A percentile compares a stretch with the other conserved stretches of the same genome.
These are phyloP conservation scores for Parauchenoglanis punctatus DNA, from an alignment of 2,797 vertebrate genomes.

Conservation along the genomic window DNA sequence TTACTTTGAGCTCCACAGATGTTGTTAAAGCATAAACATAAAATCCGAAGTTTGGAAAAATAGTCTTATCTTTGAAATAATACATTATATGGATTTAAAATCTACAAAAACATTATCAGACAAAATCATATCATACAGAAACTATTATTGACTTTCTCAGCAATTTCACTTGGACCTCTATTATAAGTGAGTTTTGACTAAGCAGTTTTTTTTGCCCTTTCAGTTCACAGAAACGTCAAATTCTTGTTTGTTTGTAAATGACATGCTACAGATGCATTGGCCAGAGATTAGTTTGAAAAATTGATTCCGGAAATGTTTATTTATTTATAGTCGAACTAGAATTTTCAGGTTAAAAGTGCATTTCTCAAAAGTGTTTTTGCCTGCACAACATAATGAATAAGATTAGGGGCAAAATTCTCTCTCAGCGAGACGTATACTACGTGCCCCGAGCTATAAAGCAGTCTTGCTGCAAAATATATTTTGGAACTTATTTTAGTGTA, in stretches of 20 bases:
- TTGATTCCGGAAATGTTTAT: neutral
- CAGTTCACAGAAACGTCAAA: neutral
- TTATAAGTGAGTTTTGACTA: neutral
- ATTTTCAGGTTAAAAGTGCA: neutral
- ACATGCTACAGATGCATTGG: neutral
- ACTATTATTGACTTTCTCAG: neutral
- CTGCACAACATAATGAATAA: neutral
- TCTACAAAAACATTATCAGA: neutral
- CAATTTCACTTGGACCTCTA: neutral
- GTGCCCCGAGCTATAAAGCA: neutral
- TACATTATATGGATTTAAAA: neutral
- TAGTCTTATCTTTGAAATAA: neutral
- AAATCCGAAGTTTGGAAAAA: neutral
- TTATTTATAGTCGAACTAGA: neutral
- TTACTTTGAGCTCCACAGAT: neutral
- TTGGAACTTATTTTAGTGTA: neutral
- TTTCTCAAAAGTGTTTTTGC: neutral
- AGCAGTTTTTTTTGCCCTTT: neutral
- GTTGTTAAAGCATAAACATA: neutral
- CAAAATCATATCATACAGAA: neutral
- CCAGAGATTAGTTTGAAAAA: neutral
- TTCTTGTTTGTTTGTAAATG: neutral
- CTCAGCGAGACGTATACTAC: neutral
- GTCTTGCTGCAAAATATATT: slow-evolving; percentile 5
- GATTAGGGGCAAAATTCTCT: neutral